Evolutionary conservation across 2,888 invertebrate species (phyloP), one percentile per base, ranked within the genome.

Genomic region (Bruchidius siliquastri): DNA sequence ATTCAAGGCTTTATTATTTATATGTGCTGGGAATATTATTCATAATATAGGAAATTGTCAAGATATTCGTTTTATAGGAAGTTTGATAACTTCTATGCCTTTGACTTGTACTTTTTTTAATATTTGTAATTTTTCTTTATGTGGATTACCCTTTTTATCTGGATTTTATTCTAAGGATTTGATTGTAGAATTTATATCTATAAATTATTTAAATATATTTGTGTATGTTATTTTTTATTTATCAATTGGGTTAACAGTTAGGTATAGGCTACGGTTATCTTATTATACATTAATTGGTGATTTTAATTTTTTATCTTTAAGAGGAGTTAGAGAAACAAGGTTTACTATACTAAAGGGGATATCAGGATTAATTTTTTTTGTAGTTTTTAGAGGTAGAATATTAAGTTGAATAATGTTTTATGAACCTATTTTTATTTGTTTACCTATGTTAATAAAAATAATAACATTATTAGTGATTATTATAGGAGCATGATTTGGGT

Each of bases 1-100:
- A 87, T 93, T 93, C 91, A 93, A 93, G 78, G 92, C 92, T 79
- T 88, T 92, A 86, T 88, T 92, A 85, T 93, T 93, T 90, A 88
- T 93, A 82, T 92, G 92, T 88, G 91, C 92, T 0, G 93, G 93
- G 0, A 86, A 88, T 72, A 87, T 92, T 86, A 93, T 93, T 89
- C 91, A 92, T 88, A 88, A 88, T 84, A 88, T 90, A 84, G 85
- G 83, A 79, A 88, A 90, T 87, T 88, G 82, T 81, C 93, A 93
- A 84, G 92, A 93, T 90, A 90, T 92, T 88, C 92, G 92, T 2
- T 87, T 80, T 85, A 89, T 91, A 80, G 90, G 90, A 0, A 85
- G 87, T 0, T 80, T 91, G 82, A 84, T 87, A 75, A 79, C 83
- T 72, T 85, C 86, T 82, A 86, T 90, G 80, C 90, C 90, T 80